Conservation (phyloP, 1,140 invertebrate species). For the Micrasema longulum region DNA sequence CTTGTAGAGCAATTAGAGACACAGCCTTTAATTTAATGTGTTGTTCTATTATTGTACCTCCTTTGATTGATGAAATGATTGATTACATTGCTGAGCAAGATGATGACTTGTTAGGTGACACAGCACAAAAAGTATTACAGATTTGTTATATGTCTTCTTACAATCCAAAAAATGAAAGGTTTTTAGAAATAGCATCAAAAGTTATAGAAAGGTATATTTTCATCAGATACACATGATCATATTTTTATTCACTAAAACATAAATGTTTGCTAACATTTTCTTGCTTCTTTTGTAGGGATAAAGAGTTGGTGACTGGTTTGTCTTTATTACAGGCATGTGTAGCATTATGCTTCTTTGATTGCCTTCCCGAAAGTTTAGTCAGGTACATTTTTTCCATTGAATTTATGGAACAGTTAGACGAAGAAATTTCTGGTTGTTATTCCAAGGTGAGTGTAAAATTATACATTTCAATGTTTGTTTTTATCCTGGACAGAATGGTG, state of each 20-base stretch:
- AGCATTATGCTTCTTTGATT: constrained; percentile 37
- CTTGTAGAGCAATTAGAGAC: constrained; percentile 36
- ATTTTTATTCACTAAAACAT: constrained; percentile 14
- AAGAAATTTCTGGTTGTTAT: constrained; percentile 44
- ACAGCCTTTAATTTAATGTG: constrained; percentile 18
- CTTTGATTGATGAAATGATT: constrained; percentile 12
- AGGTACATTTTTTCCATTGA: constrained; percentile 50
- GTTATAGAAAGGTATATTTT: constrained; percentile 35
- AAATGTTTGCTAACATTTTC: too few relatives aligned
- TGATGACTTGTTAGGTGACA: constrained; percentile 24
- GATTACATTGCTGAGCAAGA: constrained; percentile 17
- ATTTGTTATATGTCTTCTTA: constrained; percentile 23
- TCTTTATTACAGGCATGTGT: constrained; percentile 40
- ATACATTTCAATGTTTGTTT: too few relatives aligned
- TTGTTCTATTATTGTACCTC: constrained; percentile 7
- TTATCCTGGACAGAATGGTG: too few relatives aligned
- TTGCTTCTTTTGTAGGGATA: constrained; percentile 41
- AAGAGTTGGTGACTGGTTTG: constrained; percentile 32
- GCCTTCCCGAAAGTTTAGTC: constrained; percentile 31
- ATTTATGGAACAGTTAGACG: constrained; percentile 49
- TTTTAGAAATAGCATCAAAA: constrained; percentile 9
- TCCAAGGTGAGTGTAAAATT: constrained; percentile 39
- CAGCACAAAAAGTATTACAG: constrained; percentile 31
- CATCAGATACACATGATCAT: neutral
- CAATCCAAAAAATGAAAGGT: constrained; percentile 30